phyloP scores from a whole-genome alignment of 2,797 vertebrate genomes.

The Enteromius anoplus region DNA sequence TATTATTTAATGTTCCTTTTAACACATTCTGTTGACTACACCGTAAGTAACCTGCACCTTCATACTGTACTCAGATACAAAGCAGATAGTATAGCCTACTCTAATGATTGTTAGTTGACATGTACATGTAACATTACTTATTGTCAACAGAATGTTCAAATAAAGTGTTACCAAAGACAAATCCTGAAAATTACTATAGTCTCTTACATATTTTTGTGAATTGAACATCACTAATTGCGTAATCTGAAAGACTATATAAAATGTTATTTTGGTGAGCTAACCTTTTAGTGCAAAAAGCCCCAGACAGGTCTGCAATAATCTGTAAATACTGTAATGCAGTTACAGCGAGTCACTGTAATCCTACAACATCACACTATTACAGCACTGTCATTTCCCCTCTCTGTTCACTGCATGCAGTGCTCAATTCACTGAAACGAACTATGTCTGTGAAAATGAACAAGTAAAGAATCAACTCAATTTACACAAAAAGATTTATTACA shows the following conservation, averaged over 20 bases:
- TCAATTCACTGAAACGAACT: not conserved
- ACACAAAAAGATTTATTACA: not conserved
- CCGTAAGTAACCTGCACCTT: no score
- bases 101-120: no score
- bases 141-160: no score
- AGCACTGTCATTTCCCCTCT: not conserved
- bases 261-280: not conserved
- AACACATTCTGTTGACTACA: no score
- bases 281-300: not conserved
- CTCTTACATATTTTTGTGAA: not conserved
- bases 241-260: not conserved
- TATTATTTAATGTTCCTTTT: no score
- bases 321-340: not conserved
- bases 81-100: no score
- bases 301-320: not conserved
- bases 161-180: not conserved
- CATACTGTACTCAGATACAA: no score
- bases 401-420: not conserved
- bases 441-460: not conserved
- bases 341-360: not conserved
- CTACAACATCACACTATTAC: not conserved
- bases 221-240: not conserved
- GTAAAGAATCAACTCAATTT: conserved; percentile 3
- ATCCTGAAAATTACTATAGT: not conserved
- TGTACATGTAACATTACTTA: no score